Evolutionary conservation across 2,797 vertebrate genomes (phyloP), one percentile per base, ranked within the genome.

Genomic region (Pangasius djambal): DNA sequence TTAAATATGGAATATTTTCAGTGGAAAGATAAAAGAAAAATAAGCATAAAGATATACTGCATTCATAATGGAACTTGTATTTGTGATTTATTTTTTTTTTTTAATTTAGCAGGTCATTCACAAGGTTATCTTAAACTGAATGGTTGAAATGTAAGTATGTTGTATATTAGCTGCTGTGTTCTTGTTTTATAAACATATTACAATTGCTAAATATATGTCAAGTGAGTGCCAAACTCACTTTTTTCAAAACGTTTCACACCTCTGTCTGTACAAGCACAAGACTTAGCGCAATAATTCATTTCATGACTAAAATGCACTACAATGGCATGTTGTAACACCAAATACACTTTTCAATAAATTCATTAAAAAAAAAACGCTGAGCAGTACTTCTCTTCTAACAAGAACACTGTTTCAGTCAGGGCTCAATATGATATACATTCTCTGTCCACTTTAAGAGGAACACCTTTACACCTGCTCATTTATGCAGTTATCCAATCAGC

Each of bases 61-160:
- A 31, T 31, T 55, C n/a, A 55, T 57, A 20, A 79, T 34, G 16
- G 2, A 48, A 65, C 16, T n/a, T 83, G 59, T 44, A 44, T 44
- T 83, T 18, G 15, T 52, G 50, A n/a, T 44, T 1, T 44, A 40
- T 72, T 40, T 67, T 1, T 10, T 63, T 63, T 63, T 72, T 31
- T 44, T 79, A 40, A 25, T 13, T 28, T 78, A 31, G n/a, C 6
- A 18, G 50, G 13, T 55, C 52, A 59, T 61, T 82, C 22, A 40
- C 84, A 85, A 87, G 44, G 85, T 88, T 89, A 86, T 72, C 18
- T 88, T 65, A 86, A 88, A 90, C 83, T 61, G 78, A 86, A 44
- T 52, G n/a, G 5, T 16, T 88, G 52, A 65, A 65, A 83, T n/a
- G 25, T 28, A 83, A 6, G 37, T 65, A 67, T 67, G 61, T 12